Conservation (phyloP, 2,888 invertebrate genomes). For the Cenopis cana region DNA sequence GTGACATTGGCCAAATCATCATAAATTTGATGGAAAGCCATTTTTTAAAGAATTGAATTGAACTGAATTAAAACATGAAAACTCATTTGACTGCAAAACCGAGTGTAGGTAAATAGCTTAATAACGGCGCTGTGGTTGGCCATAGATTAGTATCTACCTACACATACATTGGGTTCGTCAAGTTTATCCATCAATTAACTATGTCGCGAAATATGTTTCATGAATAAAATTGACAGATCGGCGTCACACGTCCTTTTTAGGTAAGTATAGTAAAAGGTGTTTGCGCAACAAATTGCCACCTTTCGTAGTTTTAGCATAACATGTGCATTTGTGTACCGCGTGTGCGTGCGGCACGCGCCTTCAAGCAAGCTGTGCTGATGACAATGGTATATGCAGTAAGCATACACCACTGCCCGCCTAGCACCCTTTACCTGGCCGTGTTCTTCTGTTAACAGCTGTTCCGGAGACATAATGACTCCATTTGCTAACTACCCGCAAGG, state of each 20-base stretch:
- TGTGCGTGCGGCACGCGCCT: background rate
- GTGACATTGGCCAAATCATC: no score
- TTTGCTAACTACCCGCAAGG: background rate
- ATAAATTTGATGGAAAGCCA: no score
- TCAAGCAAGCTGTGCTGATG: conserved; percentile 9
- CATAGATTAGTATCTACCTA: no score
- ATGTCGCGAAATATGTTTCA: conserved; percentile 27
- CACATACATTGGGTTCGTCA: conserved; percentile 29
- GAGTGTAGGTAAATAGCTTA: conserved; percentile 13
- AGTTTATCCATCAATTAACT: conserved; percentile 49
- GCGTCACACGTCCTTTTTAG: background rate
- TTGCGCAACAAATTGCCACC: conserved; percentile 11
- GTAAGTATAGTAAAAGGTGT: background rate
- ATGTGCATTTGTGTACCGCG: background rate
- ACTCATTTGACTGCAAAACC: conserved; percentile 3
- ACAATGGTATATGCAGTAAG: background rate
- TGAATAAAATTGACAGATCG: conserved; percentile 16
- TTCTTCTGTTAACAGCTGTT: conserved; percentile 6
- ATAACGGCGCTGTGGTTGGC: background rate
- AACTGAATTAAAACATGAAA: no score
- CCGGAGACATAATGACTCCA: background rate
- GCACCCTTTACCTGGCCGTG: background rate
- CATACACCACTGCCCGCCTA: no score
- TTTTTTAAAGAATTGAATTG: no score
- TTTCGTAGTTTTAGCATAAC: background rate